Base-by-base conservation (phyloP, 2,113 vertebrate genomes). In the Elaphurus davidianus region DNA sequence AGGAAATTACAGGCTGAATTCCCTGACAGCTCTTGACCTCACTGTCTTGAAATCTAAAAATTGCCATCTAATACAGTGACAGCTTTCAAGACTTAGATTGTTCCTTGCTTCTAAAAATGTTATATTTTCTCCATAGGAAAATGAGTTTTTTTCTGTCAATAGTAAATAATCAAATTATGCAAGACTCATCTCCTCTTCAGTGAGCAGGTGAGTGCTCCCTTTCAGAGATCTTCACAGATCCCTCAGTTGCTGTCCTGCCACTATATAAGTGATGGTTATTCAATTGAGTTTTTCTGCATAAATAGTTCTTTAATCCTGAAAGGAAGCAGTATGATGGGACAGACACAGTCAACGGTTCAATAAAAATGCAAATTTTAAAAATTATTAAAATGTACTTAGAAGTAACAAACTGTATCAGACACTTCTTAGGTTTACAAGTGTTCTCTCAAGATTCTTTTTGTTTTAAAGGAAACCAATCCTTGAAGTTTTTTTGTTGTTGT, bases 331-430 rank as follows among this genome's bases (percentile, higher is more conserved):
- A 52, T 33, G 81, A 96, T 74, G 76, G 81, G 78, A 92, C 28
- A 97, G 86, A 91, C 67, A 94, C 7, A 91, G 47, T 74, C 89
- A 98, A 97, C 50, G 94, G 30, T 92, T 98, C 36, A 92, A 98
- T 98, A 98, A 98, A 98, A 98, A 90, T 19, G 89, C 90, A 98
- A 92, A 92, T 94, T 97, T 98, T 94, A 96, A 55, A 97, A 91
- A 97, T 97, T 82, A 97, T 97, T 98, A 98, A 98, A 98, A 98
- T 81, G 21, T 55, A 2, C 97, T 97, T 96, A 97, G 94, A 98
- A 98, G 76, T 96, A 98, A 98, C 89, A 97, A 97, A 62, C 71
- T 84, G 4, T 88, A 97, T 93, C 89, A 92, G 30, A 96, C 62
- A 97, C 47, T 89, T 95, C 43, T 94, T 64, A 86, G n/a, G 12